These are phyloP conservation scores for Lagorchestes hirsutus DNA, from an alignment of 2,797 vertebrate genomes.

Conservation along the genomic window DNA sequence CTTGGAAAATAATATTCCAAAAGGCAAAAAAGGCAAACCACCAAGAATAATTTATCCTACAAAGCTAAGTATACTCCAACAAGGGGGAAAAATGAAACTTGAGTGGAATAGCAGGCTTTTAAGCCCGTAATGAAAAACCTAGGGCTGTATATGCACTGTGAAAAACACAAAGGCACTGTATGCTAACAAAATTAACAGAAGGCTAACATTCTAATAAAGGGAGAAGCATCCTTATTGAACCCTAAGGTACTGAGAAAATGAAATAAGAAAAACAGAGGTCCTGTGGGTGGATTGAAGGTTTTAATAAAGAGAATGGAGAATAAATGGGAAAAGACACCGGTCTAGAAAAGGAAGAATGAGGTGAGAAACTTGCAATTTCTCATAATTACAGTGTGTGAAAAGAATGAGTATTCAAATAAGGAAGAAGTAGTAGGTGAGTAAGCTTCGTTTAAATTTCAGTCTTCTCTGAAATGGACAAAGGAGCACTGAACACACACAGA, in stretches of 20 bases:
- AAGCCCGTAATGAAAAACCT: not conserved
- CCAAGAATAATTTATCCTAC: not conserved
- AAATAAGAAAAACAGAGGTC: not conserved
- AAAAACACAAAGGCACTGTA: not conserved
- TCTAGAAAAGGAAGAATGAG: not conserved
- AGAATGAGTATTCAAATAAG: not conserved
- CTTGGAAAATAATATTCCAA: not conserved
- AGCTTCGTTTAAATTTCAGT: not conserved
- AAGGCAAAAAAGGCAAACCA: not conserved
- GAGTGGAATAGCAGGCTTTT: not conserved
- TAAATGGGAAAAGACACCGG: not conserved
- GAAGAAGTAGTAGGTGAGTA: not conserved
- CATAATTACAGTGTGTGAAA: not conserved
- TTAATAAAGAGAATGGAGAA: not conserved
- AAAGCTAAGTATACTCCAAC: not conserved
- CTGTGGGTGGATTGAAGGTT: not conserved
- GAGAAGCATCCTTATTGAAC: not conserved
- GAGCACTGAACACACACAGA: not conserved
- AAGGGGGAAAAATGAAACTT: not conserved
- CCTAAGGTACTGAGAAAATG: not conserved
- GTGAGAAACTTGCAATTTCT: not conserved
- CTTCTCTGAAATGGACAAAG: not conserved
- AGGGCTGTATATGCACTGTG: not conserved
- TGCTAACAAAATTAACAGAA: not conserved
- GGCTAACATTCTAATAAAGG: not conserved